These are phyloP conservation scores for Heteronetta atricapilla DNA, from an alignment of 2,113 vertebrate genomes.

Conservation along the genomic window DNA sequence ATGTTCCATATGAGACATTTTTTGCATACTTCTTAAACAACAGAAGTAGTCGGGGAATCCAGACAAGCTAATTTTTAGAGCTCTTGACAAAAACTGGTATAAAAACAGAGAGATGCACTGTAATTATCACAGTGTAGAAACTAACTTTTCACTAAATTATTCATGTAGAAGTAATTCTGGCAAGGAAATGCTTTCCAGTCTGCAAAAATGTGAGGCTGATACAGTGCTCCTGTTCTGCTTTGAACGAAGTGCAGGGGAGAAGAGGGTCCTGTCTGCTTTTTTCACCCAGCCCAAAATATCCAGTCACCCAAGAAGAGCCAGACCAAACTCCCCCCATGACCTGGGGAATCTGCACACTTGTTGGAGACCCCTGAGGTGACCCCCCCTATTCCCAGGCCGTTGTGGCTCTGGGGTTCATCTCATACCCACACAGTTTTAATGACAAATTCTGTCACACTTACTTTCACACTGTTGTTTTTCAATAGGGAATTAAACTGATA, in stretches of 20 bases:
- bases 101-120: neutral
- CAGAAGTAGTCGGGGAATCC: neutral
- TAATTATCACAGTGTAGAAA: neutral
- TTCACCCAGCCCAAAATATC: neutral
- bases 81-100: neutral
- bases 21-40: neutral
- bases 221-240: neutral
- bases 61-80: neutral
- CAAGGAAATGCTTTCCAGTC: neutral
- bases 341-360: neutral
- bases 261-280: neutral
- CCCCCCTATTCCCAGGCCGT: neutral
- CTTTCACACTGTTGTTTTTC: neutral
- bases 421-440: neutral
- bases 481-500: neutral
- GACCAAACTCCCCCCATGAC: neutral
- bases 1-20: neutral
- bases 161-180: neutral
- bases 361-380: rapidly evolving
- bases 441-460: neutral
- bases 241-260: neutral
- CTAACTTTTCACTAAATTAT: neutral
- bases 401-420: neutral
- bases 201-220: neutral
- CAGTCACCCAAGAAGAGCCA: neutral